Percentiles rank a stretch among this genome's conserved stretches.
Conservation (phyloP, 2,797 vertebrate species). For the Acrossocheilus fasciatus region DNA sequence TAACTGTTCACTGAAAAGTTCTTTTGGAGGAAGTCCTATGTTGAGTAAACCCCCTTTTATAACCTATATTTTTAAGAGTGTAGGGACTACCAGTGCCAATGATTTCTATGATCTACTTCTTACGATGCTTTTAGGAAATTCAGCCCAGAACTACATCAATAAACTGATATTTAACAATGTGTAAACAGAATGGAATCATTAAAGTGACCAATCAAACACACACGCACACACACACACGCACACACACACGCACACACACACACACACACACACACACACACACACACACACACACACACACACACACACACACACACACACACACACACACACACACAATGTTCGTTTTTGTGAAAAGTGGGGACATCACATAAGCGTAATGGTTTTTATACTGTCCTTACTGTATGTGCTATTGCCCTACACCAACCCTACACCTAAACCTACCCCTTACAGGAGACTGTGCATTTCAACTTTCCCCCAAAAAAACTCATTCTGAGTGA, state of each 20-base stretch:
- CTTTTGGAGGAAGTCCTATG: background rate
- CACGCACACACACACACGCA: background rate
- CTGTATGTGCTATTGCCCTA: no score
- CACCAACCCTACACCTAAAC: no score
- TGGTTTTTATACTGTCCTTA: no score
- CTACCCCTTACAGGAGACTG: no score
- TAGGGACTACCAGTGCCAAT: background rate
- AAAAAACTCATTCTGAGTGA: no score
- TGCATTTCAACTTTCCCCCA: no score
- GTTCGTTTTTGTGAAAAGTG: no score
- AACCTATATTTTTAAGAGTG: background rate
- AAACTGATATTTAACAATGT: no score
- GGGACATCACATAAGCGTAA: no score
- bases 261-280: background rate
- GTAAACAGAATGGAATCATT: background rate
- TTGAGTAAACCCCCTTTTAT: background rate
- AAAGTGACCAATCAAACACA: background rate
- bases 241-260: no score
- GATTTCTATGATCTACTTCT: background rate
- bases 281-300: no score
- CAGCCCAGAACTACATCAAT: background rate
- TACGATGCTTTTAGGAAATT: background rate
- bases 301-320: constrained; percentile 10
- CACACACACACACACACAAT: constrained; percentile 18
- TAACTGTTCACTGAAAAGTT: background rate